phyloP scores from a whole-genome alignment of 2,888 invertebrate species.

The Psococerastis gibbosa region DNA sequence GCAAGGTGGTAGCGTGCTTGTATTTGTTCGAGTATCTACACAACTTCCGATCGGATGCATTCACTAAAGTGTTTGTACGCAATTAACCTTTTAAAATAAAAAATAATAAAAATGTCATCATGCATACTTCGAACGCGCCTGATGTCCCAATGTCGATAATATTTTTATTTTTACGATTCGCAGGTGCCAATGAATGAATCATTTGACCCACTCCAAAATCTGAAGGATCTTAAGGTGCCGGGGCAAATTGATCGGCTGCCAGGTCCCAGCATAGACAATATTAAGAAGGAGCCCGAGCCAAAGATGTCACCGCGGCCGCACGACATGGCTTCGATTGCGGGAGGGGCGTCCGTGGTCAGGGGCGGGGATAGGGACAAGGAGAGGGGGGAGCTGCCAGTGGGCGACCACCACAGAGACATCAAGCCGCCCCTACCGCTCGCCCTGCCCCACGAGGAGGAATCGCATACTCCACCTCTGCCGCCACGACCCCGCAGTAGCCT shows the following conservation, averaged over 20 bases:
- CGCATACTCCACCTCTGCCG: slow-evolving; percentile 10
- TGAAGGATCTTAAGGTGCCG: slow-evolving; percentile 63
- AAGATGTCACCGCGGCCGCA: slow-evolving; percentile 1
- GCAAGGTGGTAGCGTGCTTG: too few species aligned
- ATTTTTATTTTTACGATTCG: too few species aligned
- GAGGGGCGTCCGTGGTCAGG: too few species aligned
- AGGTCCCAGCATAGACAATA: slow-evolving; percentile 47
- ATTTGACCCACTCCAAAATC: slow-evolving; percentile 49
- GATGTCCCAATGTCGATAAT: slow-evolving; percentile 25
- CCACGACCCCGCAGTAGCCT: slow-evolving; percentile 13
- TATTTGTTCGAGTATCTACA: too few species aligned
- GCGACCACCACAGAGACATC: neutral
- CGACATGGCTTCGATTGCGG: neutral
- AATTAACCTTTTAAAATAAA: too few species aligned
- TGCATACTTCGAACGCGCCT: too few species aligned
- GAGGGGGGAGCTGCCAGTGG: neutral
- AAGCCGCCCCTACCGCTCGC: too few species aligned
- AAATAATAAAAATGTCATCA: too few species aligned
- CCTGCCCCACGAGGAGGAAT: neutral
- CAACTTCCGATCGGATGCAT: too few species aligned
- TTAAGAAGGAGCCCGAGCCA: slow-evolving; percentile 51
- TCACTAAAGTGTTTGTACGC: too few species aligned
- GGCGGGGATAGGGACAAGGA: slow-evolving; percentile 3
- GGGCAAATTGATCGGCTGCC: slow-evolving; percentile 40
- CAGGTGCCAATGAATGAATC: neutral